phyloP scores from a whole-genome alignment of 1,140 invertebrate genomes.

The Solenopsis invicta region DNA sequence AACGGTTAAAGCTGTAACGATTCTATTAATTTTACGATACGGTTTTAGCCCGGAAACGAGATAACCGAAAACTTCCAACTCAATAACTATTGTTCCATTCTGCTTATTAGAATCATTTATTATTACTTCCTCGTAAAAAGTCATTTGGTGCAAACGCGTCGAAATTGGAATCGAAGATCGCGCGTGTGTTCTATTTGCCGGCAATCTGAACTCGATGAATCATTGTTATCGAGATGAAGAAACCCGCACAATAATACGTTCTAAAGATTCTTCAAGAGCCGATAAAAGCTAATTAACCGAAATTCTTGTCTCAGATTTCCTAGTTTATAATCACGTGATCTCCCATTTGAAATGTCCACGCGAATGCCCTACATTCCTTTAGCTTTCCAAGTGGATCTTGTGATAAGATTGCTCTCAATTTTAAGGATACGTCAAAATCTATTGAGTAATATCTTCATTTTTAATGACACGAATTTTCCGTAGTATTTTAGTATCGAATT shows the following conservation, averaged over 20 bases:
- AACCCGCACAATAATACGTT: constrained; percentile 66
- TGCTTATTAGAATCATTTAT: constrained; percentile 69
- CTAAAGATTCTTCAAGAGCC: constrained; percentile 51
- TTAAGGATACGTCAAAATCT: background rate
- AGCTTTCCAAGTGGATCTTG: background rate
- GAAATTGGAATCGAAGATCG: constrained; percentile 49
- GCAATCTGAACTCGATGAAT: constrained; percentile 60
- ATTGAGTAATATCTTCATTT: background rate
- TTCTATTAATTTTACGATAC: constrained; percentile 35
- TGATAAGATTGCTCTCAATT: background rate
- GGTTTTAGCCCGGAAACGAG: background rate
- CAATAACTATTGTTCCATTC: constrained; percentile 35
- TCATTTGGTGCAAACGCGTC: constrained; percentile 57
- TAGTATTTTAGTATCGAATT: background rate
- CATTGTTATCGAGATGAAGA: constrained; percentile 55
- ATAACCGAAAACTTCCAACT: constrained; percentile 46
- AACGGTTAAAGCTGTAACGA: background rate
- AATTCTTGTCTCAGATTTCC: constrained; percentile 60
- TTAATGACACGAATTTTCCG: background rate
- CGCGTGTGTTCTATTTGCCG: constrained; percentile 58
- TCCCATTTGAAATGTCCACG: constrained; percentile 8
- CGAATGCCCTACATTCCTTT: constrained; percentile 36
- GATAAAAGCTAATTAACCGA: constrained; percentile 67
- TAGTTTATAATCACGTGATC: constrained; percentile 64
- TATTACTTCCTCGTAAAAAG: constrained; percentile 55